Evolutionary conservation across 30 jellyfish, hydroid and myxozoan genomes (phyloP).

Genomic region (Rhopilema esculentum): DNA sequence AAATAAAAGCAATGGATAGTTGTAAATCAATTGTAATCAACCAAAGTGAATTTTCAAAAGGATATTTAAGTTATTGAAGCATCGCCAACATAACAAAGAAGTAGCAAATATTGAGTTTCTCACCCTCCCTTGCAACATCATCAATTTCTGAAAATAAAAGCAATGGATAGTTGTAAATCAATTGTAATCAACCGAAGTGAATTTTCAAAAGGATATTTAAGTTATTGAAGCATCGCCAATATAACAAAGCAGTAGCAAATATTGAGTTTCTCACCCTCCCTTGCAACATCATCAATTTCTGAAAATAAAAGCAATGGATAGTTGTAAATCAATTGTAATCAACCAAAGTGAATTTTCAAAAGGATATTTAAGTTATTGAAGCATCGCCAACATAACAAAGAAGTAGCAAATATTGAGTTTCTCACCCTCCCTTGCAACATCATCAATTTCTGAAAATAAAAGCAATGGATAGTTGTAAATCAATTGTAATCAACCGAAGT

Average conservation of each 20-base stretch:
- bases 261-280: not conserved
- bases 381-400: not conserved
- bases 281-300: not conserved
- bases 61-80: not conserved
- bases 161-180: not conserved
- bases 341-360: not conserved
- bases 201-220: not conserved
- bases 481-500: too few species aligned
- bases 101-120: not conserved
- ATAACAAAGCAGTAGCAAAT: not conserved
- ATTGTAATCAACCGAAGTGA: not conserved
- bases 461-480: too few species aligned
- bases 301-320: not conserved
- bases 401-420: not conserved
- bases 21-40: not conserved
- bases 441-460: too few species aligned
- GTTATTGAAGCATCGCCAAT: not conserved
- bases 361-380: not conserved
- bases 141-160: not conserved
- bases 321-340: not conserved
- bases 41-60: not conserved
- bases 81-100: not conserved
- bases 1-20: not conserved
- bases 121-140: not conserved
- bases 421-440: too few species aligned